Percentiles rank a stretch among this genome's conserved stretches.
These are phyloP conservation scores for Mergus octosetaceus DNA, from an alignment of 2,797 vertebrate genomes.

Conservation along the genomic window DNA sequence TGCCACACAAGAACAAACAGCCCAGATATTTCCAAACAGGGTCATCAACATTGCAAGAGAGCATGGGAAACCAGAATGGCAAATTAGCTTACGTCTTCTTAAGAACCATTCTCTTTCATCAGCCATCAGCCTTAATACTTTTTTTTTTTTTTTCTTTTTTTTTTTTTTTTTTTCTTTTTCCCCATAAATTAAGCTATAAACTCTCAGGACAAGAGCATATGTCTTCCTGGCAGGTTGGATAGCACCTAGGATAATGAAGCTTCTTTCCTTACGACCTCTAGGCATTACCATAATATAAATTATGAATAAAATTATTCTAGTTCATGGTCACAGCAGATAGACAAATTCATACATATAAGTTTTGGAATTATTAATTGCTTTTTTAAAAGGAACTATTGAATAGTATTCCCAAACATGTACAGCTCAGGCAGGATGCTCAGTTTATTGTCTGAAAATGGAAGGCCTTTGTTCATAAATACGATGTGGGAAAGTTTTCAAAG, in stretches of 20 bases:
- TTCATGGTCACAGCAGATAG: neutral
- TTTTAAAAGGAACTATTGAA: neutral
- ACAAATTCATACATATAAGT: neutral
- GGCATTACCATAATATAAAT: neutral
- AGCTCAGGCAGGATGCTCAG: neutral
- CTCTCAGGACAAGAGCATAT: neutral
- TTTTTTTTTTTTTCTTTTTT: neutral
- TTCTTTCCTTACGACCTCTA: neutral
- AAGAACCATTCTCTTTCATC: neutral
- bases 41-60: neutral
- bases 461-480: neutral
- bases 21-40: neutral
- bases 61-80: neutral
- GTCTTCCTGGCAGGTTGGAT: neutral
- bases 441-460: neutral
- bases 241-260: neutral
- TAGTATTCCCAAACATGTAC: neutral
- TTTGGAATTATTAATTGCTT: neutral
- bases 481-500: neutral
- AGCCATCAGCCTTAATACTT: neutral
- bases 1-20: constrained; percentile 23
- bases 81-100: neutral
- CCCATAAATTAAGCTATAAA: neutral
- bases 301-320: neutral
- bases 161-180: neutral